These are phyloP conservation scores for Artibeus lituratus DNA, from an alignment of 2,797 vertebrate genomes.

Conservation along the genomic window DNA sequence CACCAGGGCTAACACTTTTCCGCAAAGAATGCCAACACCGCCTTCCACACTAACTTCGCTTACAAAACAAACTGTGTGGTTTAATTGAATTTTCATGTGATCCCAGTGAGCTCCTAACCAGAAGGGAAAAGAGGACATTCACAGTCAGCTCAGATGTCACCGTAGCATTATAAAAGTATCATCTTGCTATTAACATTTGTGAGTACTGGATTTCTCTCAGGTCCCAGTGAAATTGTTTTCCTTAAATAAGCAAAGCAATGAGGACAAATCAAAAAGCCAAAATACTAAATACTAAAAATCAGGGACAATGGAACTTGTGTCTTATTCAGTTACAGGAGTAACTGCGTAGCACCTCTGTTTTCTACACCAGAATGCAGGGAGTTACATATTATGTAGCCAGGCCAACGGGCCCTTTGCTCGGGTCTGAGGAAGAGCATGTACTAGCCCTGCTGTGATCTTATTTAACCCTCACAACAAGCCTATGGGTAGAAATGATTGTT, in stretches of 20 bases:
- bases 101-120: not conserved
- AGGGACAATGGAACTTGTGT: not conserved
- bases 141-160: not conserved
- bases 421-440: not conserved
- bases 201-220: not conserved
- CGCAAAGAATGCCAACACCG: not conserved
- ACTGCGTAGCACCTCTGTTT: not conserved
- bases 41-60: not conserved
- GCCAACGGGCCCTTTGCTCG: not conserved
- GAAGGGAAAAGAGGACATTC: not conserved
- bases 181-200: not conserved
- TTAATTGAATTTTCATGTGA: constrained; percentile 31
- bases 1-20: not conserved
- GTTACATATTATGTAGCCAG: not conserved
- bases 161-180: not conserved
- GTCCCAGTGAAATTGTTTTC: not conserved
- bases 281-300: not conserved
- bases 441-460: not conserved
- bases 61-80: not conserved
- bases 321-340: not conserved
- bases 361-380: not conserved
- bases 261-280: not conserved
- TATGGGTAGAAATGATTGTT: not conserved
- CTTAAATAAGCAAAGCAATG: not conserved
- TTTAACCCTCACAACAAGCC: not conserved